Evolutionary conservation across 2,797 vertebrate genomes (phyloP).

Genomic region (Coregonus sp.): DNA sequence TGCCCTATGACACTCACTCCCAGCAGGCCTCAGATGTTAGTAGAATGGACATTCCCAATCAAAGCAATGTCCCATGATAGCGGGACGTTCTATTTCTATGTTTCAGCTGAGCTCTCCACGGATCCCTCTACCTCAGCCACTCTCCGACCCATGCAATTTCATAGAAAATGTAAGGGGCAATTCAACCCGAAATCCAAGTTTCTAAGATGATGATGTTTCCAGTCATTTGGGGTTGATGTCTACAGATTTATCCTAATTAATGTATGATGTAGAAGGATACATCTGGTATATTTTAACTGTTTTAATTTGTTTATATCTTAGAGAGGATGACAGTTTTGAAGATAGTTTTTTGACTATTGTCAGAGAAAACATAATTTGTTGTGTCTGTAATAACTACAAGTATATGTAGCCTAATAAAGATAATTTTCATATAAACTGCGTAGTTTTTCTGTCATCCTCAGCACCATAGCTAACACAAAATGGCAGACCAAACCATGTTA

Average conservation of each 20-base stretch:
- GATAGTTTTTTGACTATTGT: neutral
- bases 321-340: neutral
- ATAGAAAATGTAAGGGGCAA: neutral
- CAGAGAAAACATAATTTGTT: neutral
- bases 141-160: neutral
- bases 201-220: neutral
- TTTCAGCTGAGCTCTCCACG: neutral
- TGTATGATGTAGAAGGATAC: no score
- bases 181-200: neutral
- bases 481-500: neutral
- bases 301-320: neutral
- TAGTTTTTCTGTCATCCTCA: neutral
- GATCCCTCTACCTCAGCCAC: neutral
- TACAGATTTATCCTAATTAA: neutral
- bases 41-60: neutral
- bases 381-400: neutral
- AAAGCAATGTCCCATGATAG: neutral
- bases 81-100: neutral
- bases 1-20: constrained; percentile 28
- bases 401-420: neutral
- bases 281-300: no score
- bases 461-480: neutral
- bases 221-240: neutral
- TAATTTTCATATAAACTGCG: neutral
- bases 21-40: constrained; percentile 30